Evolutionary conservation across 2,797 vertebrate species (phyloP).

Genomic region (Euthynnus affinis): DNA sequence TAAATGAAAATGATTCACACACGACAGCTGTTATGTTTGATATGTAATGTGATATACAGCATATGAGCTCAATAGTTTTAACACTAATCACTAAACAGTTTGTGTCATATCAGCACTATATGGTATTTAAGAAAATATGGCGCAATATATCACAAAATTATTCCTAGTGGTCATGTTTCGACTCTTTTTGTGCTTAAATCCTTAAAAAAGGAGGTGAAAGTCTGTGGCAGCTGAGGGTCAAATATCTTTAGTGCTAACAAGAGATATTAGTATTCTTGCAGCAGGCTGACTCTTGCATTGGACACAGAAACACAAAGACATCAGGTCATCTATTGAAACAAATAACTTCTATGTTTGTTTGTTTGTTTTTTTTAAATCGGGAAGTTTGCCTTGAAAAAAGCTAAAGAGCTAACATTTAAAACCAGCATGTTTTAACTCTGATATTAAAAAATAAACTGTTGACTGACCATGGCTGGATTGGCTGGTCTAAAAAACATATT

Average conservation of each 20-base stretch:
- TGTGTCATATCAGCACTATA: neutral
- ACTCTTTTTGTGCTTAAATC: neutral
- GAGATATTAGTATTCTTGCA: conserved; percentile 10
- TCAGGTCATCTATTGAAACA: conserved; percentile 5
- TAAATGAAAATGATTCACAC: neutral
- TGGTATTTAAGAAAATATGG: neutral
- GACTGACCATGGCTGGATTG: neutral
- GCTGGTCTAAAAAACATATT: neutral
- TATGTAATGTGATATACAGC: neutral
- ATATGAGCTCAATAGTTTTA: neutral
- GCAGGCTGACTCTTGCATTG: conserved; percentile 10
- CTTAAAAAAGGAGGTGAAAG: neutral
- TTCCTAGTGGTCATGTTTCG: conserved; percentile 5
- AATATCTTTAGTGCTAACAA: conserved; percentile 5
- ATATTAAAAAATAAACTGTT: conserved; percentile 1
- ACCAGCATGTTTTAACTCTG: neutral
- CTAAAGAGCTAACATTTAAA: neutral
- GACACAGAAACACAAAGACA: neutral
- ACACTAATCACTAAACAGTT: neutral
- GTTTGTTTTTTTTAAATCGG: neutral
- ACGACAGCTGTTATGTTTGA: neutral
- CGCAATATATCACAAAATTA: conserved; percentile 7
- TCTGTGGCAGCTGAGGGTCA: conserved; percentile 5
- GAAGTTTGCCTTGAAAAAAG: neutral
- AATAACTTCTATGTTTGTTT: neutral